Conservation (phyloP, 2,888 invertebrate species). For the Hyposoter didymator region DNA sequence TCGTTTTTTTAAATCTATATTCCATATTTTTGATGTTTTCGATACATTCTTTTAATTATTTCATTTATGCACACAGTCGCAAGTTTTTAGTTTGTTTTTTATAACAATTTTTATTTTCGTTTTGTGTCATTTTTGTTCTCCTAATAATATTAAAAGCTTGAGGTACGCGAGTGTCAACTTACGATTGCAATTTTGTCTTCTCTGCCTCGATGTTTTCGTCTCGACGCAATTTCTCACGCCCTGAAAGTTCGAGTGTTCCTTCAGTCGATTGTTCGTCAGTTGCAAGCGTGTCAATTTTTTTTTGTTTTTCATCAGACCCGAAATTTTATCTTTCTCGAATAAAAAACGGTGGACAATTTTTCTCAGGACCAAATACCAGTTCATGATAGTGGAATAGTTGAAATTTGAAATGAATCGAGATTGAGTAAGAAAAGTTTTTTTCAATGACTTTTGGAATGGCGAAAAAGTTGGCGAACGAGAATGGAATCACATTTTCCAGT, state of each 20-base stretch:
- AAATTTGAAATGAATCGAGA: background rate
- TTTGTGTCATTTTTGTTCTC: too few species aligned
- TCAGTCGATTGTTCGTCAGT: background rate
- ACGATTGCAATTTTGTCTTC: constrained; percentile 55
- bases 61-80: too few species aligned
- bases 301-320: background rate
- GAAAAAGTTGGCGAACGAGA: background rate
- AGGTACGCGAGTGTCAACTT: constrained; percentile 62
- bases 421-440: background rate
- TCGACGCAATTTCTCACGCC: background rate
- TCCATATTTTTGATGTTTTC: too few species aligned
- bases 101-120: too few species aligned
- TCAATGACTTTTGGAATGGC: background rate
- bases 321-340: background rate
- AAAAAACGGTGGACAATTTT: background rate
- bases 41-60: too few species aligned
- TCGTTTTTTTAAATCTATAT: too few species aligned
- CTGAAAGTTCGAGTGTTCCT: background rate
- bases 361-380: background rate
- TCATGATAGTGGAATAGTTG: background rate
- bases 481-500: background rate
- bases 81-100: too few species aligned
- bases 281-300: background rate
- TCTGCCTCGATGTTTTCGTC: background rate
- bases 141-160: constrained; percentile 27